phyloP scores from a whole-genome alignment of 2,888 invertebrate species.

The Apotomis capreana region DNA sequence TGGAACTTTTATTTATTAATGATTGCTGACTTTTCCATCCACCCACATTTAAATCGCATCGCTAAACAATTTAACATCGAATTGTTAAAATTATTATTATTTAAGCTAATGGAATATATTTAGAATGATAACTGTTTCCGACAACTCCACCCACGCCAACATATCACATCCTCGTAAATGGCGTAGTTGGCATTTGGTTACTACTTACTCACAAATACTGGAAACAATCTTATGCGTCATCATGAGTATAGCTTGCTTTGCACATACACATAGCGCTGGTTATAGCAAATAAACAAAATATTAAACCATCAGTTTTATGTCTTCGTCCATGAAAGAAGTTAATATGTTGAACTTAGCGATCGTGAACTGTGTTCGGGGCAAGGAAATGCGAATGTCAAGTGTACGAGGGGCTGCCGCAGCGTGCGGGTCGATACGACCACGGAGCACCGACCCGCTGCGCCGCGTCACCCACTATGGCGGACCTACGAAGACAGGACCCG shows the following conservation, averaged over 20 bases:
- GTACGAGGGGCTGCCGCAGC: constrained; percentile 58
- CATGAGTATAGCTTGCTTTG: neutral
- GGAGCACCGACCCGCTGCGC: constrained; percentile 38
- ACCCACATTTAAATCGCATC: no score
- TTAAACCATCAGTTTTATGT: neutral
- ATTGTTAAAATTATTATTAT: no score
- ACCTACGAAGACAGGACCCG: constrained; percentile 23
- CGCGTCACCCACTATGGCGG: constrained; percentile 27
- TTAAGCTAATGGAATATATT: neutral
- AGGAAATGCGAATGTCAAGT: constrained; percentile 71
- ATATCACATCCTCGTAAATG: constrained; percentile 22
- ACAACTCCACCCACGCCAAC: constrained; percentile 19
- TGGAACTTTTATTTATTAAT: no score
- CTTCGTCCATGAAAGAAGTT: neutral
- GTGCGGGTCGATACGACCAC: constrained; percentile 57
- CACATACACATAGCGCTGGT: neutral
- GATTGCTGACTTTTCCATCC: no score
- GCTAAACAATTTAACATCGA: no score
- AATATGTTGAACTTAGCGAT: constrained; percentile 4
- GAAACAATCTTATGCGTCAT: constrained; percentile 3
- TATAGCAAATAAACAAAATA: neutral
- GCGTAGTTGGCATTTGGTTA: neutral
- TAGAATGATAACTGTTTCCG: constrained; percentile 26
- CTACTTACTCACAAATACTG: neutral
- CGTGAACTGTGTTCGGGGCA: constrained; percentile 51